phyloP scores from a whole-genome alignment of 2,797 vertebrate species.

The Gymnocypris eckloni region DNA sequence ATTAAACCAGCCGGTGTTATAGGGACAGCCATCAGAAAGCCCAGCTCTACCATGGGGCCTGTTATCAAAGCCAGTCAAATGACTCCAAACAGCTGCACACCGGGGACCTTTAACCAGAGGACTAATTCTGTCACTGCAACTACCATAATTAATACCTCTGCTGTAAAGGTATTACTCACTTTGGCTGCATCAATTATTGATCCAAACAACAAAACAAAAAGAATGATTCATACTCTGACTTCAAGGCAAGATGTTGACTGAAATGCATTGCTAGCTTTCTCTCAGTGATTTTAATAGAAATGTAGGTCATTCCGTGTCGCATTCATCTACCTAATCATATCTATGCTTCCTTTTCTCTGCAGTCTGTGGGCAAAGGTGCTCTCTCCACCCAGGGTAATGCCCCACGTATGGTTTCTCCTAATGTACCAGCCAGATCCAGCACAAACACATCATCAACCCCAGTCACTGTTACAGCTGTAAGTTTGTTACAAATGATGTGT shows the following conservation, averaged over 20 bases:
- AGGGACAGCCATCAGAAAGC: conserved; percentile 34
- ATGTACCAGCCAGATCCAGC: conserved; percentile 71
- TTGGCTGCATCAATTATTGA: conserved; percentile 42
- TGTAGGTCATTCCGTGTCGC: not conserved
- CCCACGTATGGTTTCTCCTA: conserved; percentile 62
- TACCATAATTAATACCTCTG: conserved; percentile 38
- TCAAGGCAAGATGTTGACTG: conserved; percentile 28
- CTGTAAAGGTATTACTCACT: conserved; percentile 55
- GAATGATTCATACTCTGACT: conserved; percentile 33
- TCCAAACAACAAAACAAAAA: conserved; percentile 41
- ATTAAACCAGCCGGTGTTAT: conserved; percentile 46
- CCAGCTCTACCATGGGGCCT: conserved; percentile 41
- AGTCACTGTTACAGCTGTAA: conserved; percentile 75
- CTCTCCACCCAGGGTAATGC: conserved; percentile 10
- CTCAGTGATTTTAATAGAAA: not conserved
- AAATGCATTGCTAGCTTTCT: conserved; percentile 22
- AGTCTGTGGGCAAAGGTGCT: conserved; percentile 50
- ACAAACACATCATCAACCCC: conserved; percentile 59
- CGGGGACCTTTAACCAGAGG: conserved; percentile 71
- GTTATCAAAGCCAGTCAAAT: conserved; percentile 71
- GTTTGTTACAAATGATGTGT: conserved; percentile 43
- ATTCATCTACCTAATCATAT: conserved; percentile 27
- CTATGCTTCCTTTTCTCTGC: conserved; percentile 21
- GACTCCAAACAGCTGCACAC: conserved; percentile 49
- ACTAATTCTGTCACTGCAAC: conserved; percentile 64